phyloP scores from a whole-genome alignment of 2,888 invertebrate genomes.

The Drosophila longiperda region DNA sequence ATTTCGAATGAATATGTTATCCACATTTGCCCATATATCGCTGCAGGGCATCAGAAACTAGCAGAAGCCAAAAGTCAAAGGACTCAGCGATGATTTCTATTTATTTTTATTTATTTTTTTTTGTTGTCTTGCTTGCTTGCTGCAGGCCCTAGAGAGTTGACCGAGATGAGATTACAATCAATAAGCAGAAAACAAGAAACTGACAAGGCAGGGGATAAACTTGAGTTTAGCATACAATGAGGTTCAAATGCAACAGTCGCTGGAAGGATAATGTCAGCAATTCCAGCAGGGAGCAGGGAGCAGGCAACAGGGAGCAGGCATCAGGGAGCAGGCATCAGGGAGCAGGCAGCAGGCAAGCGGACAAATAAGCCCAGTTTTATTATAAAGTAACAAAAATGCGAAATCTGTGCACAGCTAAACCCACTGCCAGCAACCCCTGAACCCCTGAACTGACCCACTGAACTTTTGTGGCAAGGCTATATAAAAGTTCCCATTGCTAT shows the following conservation, averaged over 20 bases:
- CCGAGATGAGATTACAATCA: constrained; percentile 57
- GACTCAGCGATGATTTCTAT: constrained; percentile 39
- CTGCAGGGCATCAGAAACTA: constrained; percentile 16
- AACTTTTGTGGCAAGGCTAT: constrained; percentile 56
- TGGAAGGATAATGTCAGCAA: constrained; percentile 21
- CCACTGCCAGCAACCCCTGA: constrained; percentile 10
- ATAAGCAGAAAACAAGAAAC: constrained; percentile 56
- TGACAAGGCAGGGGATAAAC: constrained; percentile 52
- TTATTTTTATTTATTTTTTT: background rate
- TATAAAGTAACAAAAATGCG: constrained; percentile 78
- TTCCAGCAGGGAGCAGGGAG: constrained; percentile 2
- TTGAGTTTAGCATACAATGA: constrained; percentile 49
- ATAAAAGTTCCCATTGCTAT: constrained; percentile 40
- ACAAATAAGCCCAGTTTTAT: constrained; percentile 73
- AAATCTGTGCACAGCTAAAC: constrained; percentile 44
- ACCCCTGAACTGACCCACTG: constrained; percentile 67
- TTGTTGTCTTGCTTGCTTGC: constrained; percentile 11
- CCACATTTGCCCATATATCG: constrained; percentile 20
- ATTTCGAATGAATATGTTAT: background rate
- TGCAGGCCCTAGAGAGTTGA: constrained; percentile 7
- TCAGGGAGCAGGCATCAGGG: constrained; percentile 25
- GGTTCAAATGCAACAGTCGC: constrained; percentile 54
- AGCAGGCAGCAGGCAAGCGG: constrained; percentile 31
- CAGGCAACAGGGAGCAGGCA: constrained; percentile 7
- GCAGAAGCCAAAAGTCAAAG: constrained; percentile 45